Evolutionary conservation across 1,140 invertebrate genomes (phyloP), one percentile per base, ranked within the genome.

Genomic region (Agrypnia vestita): DNA sequence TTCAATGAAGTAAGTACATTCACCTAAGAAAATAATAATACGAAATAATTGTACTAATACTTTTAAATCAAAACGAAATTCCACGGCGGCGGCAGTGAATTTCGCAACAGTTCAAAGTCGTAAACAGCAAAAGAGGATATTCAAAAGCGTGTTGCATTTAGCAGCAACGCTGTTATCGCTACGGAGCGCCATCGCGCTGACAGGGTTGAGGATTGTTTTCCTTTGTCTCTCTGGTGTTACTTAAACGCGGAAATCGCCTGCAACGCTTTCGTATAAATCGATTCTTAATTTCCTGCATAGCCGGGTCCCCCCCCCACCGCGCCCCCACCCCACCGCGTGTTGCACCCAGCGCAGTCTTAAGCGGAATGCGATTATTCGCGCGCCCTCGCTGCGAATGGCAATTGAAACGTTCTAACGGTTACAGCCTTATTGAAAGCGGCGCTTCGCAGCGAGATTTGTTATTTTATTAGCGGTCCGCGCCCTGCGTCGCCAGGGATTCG

Each of bases 261-360:
- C 21, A 21, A 59, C 17, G 15, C 55, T 59, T 15, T 59, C 55
- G 55, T 19, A 59, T 59, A 59, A 59, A 59, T 59, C 55, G 55
- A 59, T 59, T 59, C 55, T 59, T 59, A 59, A 59, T 59, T 59
- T 59, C 55, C 55, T 59, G 55, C 21, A 21, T 59, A 19, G 15
- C 21, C 55, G 21, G 15, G 55, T 59, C 17, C 15, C 4, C 13
- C 17, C 11, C 25, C 25, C 25, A 3, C 1, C 25, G 6, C 25
- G 1, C 25, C 25, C 6, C 25, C 1, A 1, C 6, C 25, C 1
- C 6, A 6, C 25, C 1, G 25, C 25, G 6, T 35, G 25, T 35
- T 35, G 25, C 25, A 35, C 6, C 25, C 25, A 35, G 25, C 25
- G 25, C 1, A 35, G 25, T 35, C 25, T 35, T 35, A 35, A 35